Conservation (phyloP, 2,113 vertebrate species). For the Excalfactoria chinensis region DNA sequence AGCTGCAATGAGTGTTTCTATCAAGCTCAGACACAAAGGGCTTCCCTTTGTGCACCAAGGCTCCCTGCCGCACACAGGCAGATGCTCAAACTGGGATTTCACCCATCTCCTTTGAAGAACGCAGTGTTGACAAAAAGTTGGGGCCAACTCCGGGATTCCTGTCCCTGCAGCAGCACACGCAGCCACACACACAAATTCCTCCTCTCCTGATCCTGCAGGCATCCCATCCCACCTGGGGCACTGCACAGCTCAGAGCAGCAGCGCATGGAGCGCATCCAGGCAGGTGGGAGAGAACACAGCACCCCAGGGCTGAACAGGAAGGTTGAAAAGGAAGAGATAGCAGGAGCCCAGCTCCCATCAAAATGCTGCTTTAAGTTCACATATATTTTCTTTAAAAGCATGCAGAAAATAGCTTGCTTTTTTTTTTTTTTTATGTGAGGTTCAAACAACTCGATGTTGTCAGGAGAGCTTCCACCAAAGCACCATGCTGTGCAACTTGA, state of each 20-base stretch:
- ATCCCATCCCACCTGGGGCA: background rate
- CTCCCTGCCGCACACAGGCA: constrained; percentile 15
- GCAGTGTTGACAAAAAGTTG: background rate
- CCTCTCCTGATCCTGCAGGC: background rate
- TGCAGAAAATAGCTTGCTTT: background rate
- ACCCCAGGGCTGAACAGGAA: background rate
- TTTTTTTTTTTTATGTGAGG: background rate
- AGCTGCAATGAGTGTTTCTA: constrained; percentile 58
- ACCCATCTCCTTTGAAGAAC: background rate
- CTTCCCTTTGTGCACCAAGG: constrained; percentile 36
- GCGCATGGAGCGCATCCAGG: background rate
- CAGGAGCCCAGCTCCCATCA: background rate
- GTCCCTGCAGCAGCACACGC: background rate
- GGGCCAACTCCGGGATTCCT: background rate
- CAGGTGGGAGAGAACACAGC: background rate
- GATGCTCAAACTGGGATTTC: constrained; percentile 24
- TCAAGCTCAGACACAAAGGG: constrained; percentile 20
- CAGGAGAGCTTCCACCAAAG: background rate
- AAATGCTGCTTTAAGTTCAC: background rate
- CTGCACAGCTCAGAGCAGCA: background rate
- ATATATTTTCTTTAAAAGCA: background rate
- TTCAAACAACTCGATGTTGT: background rate
- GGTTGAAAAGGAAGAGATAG: background rate
- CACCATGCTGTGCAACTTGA: background rate
- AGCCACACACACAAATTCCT: background rate